These are phyloP conservation scores for Malurus cyaneus DNA, from an alignment of 2,113 vertebrate species.

Conservation along the genomic window DNA sequence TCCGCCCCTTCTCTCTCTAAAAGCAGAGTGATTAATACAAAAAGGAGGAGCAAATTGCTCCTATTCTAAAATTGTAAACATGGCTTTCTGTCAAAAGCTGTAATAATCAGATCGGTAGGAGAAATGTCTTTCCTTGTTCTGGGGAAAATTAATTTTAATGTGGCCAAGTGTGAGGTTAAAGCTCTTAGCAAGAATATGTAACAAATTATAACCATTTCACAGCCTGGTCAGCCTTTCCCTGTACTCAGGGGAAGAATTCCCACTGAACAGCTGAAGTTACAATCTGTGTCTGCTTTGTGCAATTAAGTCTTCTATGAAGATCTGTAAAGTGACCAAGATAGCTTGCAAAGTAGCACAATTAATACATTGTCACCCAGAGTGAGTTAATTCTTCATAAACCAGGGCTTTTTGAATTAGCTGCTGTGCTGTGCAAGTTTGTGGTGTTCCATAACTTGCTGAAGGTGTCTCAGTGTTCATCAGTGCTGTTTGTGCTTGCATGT, in stretches of 20 bases:
- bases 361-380: rapidly evolving
- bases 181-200: not conserved
- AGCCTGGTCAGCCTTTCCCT: not conserved
- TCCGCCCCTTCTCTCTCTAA: not conserved
- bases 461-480: not conserved
- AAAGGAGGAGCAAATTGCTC: not conserved
- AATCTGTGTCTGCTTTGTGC: not conserved
- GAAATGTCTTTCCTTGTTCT: not conserved
- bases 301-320: not conserved
- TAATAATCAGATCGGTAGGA: not conserved
- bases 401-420: not conserved
- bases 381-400: not conserved
- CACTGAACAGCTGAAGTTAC: not conserved
- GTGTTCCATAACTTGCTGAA: not conserved
- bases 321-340: not conserved
- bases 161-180: not conserved
- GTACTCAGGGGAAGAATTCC: not conserved
- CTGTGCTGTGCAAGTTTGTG: not conserved
- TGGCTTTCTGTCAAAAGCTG: not conserved
- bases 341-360: not conserved
- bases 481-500: rapidly evolving
- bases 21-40: not conserved
- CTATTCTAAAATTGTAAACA: not conserved
- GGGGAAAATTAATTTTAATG: not conserved
- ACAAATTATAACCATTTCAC: not conserved